phyloP scores from a whole-genome alignment of 2,113 vertebrate species.

The Apodemus sylvaticus region DNA sequence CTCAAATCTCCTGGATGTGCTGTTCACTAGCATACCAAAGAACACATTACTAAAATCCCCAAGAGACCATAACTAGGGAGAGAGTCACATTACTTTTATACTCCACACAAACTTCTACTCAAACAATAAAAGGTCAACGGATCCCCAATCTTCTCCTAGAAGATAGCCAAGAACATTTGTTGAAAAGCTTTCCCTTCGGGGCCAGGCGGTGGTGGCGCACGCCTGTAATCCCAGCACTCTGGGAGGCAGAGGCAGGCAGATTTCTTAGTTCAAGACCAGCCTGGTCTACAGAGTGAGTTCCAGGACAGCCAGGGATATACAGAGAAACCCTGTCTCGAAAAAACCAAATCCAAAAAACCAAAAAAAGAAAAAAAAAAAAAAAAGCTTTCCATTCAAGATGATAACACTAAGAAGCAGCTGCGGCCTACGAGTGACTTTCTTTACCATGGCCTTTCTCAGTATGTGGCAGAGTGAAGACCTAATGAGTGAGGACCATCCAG shows the following conservation, averaged over 20 bases:
- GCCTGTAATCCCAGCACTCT: too few relatives aligned
- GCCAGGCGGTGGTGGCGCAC: too few relatives aligned
- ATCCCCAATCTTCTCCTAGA: constrained; percentile 12
- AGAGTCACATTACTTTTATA: constrained; percentile 28
- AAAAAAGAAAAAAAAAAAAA: too few relatives aligned
- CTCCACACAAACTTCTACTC: not conserved
- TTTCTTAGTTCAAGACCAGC: too few relatives aligned
- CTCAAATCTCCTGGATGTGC: constrained; percentile 27
- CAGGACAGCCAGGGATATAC: too few relatives aligned
- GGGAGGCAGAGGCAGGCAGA: too few relatives aligned
- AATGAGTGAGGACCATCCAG: not conserved
- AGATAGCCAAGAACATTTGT: constrained; percentile 9
- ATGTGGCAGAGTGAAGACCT: not conserved
- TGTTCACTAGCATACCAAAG: constrained; percentile 39
- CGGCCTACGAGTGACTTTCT: not conserved
- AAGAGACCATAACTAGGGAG: constrained; percentile 14
- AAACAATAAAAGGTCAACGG: constrained; percentile 39
- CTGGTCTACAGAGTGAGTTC: too few relatives aligned
- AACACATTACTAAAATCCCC: constrained; percentile 54
- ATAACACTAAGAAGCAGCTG: not conserved
- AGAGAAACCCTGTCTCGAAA: too few relatives aligned
- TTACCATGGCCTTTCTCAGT: not conserved
- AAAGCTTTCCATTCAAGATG: not conserved
- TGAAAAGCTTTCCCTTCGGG: not conserved
- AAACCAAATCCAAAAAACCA: too few relatives aligned